A percentile compares a stretch with the other conserved stretches of the same genome.
These are phyloP conservation scores for Trachythela sp. DNA, from an alignment of 64 coral and sea anemone genomes.

Conservation along the genomic window DNA sequence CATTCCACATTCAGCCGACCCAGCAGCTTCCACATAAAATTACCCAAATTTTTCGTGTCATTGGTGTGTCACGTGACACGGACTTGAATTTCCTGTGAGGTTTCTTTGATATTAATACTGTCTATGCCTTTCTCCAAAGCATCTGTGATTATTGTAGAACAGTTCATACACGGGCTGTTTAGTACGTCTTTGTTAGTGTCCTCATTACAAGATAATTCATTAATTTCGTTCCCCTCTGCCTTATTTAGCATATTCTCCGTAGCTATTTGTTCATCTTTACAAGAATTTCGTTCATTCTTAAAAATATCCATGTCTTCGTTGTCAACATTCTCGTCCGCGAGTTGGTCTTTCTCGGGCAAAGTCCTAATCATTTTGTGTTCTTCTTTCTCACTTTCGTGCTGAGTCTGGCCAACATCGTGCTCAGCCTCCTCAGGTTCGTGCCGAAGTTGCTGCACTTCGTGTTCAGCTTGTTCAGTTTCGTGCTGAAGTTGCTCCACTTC, in stretches of 20 bases:
- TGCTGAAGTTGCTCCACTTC: not conserved
- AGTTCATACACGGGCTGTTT: not conserved
- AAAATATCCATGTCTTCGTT: not conserved
- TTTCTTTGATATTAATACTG: not conserved
- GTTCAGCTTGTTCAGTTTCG: not conserved
- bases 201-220: no score
- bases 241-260: not conserved
- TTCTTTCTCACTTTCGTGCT: not conserved
- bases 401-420: not conserved
- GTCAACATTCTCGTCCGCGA: not conserved
- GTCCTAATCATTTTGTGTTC: not conserved
- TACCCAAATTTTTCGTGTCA: not conserved
- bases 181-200: not conserved
- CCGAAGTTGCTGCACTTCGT: not conserved
- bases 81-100: not conserved
- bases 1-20: not conserved
- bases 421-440: not conserved
- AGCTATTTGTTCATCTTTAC: not conserved
- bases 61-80: not conserved
- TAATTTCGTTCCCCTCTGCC: no score
- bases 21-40: not conserved
- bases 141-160: not conserved
- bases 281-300: not conserved
- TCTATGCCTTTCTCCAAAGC: not conserved
- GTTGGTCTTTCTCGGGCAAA: not conserved